phyloP scores from a whole-genome alignment of 2,797 vertebrate species.

The Mus spretus region DNA sequence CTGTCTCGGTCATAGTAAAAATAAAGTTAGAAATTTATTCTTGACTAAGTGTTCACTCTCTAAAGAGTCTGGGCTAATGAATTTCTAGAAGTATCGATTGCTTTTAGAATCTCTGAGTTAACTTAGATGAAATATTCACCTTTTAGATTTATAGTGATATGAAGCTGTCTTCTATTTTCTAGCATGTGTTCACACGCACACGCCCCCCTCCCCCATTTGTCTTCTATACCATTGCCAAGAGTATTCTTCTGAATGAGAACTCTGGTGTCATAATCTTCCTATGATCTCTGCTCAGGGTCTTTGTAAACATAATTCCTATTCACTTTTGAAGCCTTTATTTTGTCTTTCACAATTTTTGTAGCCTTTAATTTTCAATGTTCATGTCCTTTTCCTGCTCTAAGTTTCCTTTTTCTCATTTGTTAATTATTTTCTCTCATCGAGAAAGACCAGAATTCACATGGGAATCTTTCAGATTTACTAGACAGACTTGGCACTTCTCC shows the following conservation, averaged over 20 bases:
- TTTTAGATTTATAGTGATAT: conserved; percentile 39
- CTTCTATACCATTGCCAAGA: conserved; percentile 18
- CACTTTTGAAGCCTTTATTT: conserved; percentile 1
- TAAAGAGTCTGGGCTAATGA: background rate
- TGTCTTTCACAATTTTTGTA: conserved; percentile 25
- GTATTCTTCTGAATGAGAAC: conserved; percentile 64
- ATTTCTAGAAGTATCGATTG: conserved; percentile 19
- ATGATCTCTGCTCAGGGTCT: conserved; percentile 3
- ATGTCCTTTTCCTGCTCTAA: background rate
- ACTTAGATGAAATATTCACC: background rate
- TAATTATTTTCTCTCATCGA: conserved; percentile 3
- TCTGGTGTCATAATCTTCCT: conserved; percentile 27
- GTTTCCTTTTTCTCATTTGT: background rate
- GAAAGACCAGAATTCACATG: conserved; percentile 17
- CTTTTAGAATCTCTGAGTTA: conserved; percentile 14
- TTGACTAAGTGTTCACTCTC: conserved; percentile 18
- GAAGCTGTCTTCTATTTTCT: conserved; percentile 17
- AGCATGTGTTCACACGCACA: no score
- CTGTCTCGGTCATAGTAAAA: background rate
- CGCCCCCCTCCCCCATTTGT: background rate
- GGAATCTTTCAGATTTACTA: background rate
- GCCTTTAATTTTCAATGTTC: background rate
- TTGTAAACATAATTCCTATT: background rate
- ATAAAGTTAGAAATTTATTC: conserved; percentile 36
- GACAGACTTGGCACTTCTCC: background rate